Evolutionary conservation across 2,113 vertebrate species (phyloP), one percentile per base, ranked within the genome.

Genomic region (Corvus hawaiiensis): DNA sequence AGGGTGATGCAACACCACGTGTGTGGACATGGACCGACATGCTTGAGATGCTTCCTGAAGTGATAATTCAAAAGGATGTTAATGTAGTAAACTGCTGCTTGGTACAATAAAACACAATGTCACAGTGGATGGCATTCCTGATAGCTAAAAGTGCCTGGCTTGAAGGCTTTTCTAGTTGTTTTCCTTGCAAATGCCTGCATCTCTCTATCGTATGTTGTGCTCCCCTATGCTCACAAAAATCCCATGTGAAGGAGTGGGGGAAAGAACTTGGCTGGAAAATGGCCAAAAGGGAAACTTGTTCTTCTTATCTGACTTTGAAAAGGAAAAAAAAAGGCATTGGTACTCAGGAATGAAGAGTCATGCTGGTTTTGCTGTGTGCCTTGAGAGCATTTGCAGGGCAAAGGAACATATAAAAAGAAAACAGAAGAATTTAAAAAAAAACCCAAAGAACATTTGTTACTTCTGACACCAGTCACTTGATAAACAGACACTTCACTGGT

Each of bases 1-100:
- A 79, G 27, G 24, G 56, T 79, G 24, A 69, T 2, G 2, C 37
- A 64, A 61, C 21, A 61, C 27, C 1, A 0, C 1, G 0, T 1
- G 2, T 76, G 41, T 6, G 26, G 63, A 48, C 13, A 5, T 44
- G 39, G 75, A 56, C 39, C 0, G 0, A 17, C 5, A 0, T 84
- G 59, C 37, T 55, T 51, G 76, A 64, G 59, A 23, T 95, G 72
- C n/a, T 84, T 90, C 55, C 35, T 80, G 72, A 80, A 89, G 87
- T 71, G 68, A 61, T 85, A 90, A 73, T 86, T 89, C 80, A 66
- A 54, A 94, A 91, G 37, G 55, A 77, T 0, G 0, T 86, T 95
- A 61, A 86, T 54, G 54, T n/a, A 79, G 69, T 35, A 90, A 51
- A 41, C 79, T 44, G 39, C 46, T 55, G 54, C 69, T 82, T 85